Evolutionary conservation across 2,888 invertebrate species (phyloP).

Genomic region (Gastrophysa polygoni): DNA sequence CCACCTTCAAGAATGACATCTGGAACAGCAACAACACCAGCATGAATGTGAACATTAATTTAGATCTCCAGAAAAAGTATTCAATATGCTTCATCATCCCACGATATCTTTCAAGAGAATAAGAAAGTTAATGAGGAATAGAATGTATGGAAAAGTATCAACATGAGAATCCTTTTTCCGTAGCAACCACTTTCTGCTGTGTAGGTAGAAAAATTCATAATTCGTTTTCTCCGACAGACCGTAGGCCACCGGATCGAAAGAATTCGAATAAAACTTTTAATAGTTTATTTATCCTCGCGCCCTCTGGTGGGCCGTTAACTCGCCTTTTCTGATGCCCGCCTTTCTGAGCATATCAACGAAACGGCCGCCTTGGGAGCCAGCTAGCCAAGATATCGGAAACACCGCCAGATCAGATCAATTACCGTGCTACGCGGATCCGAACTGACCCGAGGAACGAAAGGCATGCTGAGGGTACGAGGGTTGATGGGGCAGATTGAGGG

Average conservation of each 20-base stretch:
- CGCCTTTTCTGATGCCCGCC: slow-evolving; percentile 53
- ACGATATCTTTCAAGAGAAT: too few species aligned
- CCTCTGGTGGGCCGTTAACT: slow-evolving; percentile 50
- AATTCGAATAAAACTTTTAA: slow-evolving; percentile 51
- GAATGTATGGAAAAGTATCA: too few species aligned
- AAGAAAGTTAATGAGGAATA: too few species aligned
- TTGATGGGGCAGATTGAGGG: too few species aligned
- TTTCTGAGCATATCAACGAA: slow-evolving; percentile 52
- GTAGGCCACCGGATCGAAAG: slow-evolving; percentile 25
- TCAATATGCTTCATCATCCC: too few species aligned
- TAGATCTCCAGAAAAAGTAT: too few species aligned
- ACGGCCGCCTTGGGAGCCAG: slow-evolving; percentile 54
- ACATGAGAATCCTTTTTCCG: too few species aligned
- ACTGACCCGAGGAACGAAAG: slow-evolving; percentile 27
- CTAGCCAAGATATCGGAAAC: slow-evolving; percentile 34
- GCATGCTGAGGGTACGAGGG: too few species aligned
- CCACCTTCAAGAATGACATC: too few species aligned
- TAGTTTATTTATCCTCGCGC: slow-evolving; percentile 53
- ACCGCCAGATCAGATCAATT: slow-evolving; percentile 35
- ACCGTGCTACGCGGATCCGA: slow-evolving; percentile 25
- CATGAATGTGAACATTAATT: too few species aligned
- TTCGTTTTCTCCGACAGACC: slow-evolving; percentile 9
- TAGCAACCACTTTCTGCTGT: too few species aligned
- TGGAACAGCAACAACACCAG: too few species aligned
- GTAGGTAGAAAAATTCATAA: not conserved